Evolutionary conservation across 2,113 vertebrate species (phyloP), one percentile per base, ranked within the genome.

Genomic region (Hippocampus comes): DNA sequence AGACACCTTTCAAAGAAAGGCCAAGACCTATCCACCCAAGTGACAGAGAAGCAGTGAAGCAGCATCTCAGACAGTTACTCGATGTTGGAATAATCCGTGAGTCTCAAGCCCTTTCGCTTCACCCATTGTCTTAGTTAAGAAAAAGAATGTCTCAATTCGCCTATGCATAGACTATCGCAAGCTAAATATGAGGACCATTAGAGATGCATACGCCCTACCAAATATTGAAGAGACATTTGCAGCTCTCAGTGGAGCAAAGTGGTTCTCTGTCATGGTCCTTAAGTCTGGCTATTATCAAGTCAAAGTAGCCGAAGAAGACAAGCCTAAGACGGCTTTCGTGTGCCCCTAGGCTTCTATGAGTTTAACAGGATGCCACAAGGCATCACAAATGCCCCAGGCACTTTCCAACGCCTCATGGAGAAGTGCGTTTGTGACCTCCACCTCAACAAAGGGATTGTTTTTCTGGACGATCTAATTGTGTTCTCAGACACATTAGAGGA

Each of bases 361-460:
- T 68, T 69, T 4, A 74, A 49, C 5, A 18, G 72, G 18, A 74
- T 67, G 63, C 63, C 63, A 0, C 63, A 73, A 5, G 71, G 61
- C 0, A 63, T 73, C 0, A 73, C 71, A 1, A 73, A 73, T 3
- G 71, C 71, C 0, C 59, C 70, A 1, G 27, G 48, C 10, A 65
- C 48, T 0, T 65, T 72, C 25, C 61, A 72, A 18, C 5, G 61
- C 1, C 1, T 65, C 1, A 65, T 65, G 71, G 49, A 72, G 15
- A 53, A 56, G 0, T 72, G 71, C 6, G 20, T 72, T 48, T 49
- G 61, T 0, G 0, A 2, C 1, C 8, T 75, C 4, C 14, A 74
- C 15, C 21, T 34, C 1, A 68, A 23, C 17, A 55, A 74, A 51
- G 73, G 68, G 1, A 9, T 74, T 12, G 66, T 74, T 0, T 74